Evolutionary conservation across 2,888 invertebrate genomes (phyloP).

Genomic region (Heliconius hortense): DNA sequence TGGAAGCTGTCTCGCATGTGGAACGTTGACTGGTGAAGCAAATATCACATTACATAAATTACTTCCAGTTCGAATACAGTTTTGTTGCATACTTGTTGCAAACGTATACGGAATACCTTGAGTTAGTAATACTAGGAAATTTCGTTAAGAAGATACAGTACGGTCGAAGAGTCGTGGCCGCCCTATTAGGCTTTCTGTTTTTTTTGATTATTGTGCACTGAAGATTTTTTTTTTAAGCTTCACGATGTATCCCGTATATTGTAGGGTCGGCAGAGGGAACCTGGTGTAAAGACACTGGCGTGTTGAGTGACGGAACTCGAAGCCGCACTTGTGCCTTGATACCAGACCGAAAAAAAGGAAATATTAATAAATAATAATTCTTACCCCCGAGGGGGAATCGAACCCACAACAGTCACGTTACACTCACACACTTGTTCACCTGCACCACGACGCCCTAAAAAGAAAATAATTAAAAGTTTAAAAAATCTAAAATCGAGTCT

Average conservation of each 20-base stretch:
- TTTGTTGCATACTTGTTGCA: not conserved
- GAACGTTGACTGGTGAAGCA: not conserved
- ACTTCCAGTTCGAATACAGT: not conserved
- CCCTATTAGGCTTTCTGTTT: not conserved
- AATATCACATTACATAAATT: not conserved
- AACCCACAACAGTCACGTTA: not conserved
- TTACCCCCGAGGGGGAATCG: not conserved
- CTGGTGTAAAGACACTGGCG: not conserved
- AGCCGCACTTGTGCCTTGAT: not conserved
- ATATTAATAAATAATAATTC: too few relatives aligned
- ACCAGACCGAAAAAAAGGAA: not conserved
- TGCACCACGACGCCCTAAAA: too few relatives aligned
- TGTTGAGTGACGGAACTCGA: not conserved
- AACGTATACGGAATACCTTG: not conserved
- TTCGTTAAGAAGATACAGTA: not conserved
- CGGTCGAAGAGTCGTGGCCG: not conserved
- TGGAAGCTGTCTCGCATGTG: not conserved
- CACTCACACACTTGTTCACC: not conserved
- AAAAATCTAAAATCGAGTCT: too few relatives aligned
- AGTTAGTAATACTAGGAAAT: not conserved
- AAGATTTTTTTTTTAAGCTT: too few relatives aligned
- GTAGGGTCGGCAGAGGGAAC: not conserved
- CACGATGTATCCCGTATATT: not conserved
- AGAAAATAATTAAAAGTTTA: too few relatives aligned
- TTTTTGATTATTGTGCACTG: not conserved